Percentiles rank a stretch among this genome's conserved stretches.
These are phyloP conservation scores for Stegostoma tigrinum DNA, from an alignment of 2,113 vertebrate species.

Conservation along the genomic window DNA sequence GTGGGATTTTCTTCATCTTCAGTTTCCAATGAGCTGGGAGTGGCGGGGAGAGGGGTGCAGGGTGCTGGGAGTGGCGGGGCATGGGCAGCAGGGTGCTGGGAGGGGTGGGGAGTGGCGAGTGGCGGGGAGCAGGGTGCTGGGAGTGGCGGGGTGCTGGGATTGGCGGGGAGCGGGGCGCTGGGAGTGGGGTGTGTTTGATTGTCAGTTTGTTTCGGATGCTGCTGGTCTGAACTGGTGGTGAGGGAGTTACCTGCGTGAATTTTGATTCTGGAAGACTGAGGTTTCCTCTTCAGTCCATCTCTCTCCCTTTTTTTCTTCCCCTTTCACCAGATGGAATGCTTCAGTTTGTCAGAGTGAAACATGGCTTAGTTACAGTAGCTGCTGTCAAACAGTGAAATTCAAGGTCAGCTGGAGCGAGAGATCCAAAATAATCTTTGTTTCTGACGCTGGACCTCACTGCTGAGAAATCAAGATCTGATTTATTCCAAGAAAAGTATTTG, in stretches of 20 bases:
- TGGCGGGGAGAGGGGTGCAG: no score
- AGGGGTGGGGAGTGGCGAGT: no score
- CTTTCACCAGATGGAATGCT: not conserved
- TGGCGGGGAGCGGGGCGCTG: no score
- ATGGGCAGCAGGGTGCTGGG: no score
- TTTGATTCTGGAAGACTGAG: not conserved
- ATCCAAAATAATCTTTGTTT: constrained; percentile 26
- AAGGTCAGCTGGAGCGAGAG: constrained; percentile 1
- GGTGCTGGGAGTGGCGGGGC: not conserved
- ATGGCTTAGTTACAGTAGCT: constrained; percentile 27
- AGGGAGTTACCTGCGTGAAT: not conserved
- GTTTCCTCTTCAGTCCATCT: not conserved
- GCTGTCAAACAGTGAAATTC: constrained; percentile 18
- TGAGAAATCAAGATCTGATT: not conserved
- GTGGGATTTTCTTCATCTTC: not conserved
- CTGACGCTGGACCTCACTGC: not conserved
- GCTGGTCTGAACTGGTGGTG: no score
- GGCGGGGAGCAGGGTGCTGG: not conserved
- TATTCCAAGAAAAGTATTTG: constrained; percentile 5
- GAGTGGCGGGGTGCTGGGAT: not conserved
- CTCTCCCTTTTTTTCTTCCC: not conserved
- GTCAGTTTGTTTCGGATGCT: not conserved
- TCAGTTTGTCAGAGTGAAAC: not conserved
- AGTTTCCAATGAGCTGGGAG: not conserved
- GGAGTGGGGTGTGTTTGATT: no score